Conservation (phyloP, 2,113 vertebrate species). For the Accipiter cooperii region DNA sequence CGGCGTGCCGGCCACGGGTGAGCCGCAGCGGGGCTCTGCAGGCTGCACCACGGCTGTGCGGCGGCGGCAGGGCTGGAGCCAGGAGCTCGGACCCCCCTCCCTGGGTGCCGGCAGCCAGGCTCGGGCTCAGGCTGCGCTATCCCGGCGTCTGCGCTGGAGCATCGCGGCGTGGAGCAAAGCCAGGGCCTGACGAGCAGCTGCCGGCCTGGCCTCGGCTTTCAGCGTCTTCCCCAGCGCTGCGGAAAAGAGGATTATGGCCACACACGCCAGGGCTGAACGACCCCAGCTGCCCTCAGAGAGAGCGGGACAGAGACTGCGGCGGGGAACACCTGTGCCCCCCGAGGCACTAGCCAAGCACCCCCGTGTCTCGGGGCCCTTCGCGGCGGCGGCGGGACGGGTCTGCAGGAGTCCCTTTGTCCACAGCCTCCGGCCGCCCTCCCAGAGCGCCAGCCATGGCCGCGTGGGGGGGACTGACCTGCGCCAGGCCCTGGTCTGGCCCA, state of each 20-base stretch:
- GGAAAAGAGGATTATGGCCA: not conserved
- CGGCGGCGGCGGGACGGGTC: not conserved
- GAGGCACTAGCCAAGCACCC: not conserved
- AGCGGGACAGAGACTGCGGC: not conserved
- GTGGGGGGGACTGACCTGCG: not conserved
- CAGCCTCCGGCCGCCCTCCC: not conserved
- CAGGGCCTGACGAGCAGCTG: not conserved
- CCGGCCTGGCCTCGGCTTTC: not conserved
- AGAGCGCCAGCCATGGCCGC: not conserved
- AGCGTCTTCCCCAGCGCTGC: not conserved
- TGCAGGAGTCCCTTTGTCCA: not conserved
- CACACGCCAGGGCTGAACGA: not conserved
- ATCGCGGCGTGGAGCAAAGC: not conserved
- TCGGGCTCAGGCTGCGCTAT: not conserved
- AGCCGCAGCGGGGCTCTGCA: not conserved
- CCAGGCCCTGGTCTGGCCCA: not conserved
- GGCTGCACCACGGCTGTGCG: not conserved
- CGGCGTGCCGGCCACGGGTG: not conserved
- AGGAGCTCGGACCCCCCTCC: fast-evolving
- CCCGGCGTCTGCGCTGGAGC: not conserved
- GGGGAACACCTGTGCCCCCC: not conserved
- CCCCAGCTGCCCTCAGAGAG: not conserved
- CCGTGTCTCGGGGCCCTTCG: not conserved
- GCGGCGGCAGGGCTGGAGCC: not conserved
- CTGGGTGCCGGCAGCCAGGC: not conserved